Evolutionary conservation across 2,113 vertebrate genomes (phyloP).

Genomic region (Pithys albifrons): DNA sequence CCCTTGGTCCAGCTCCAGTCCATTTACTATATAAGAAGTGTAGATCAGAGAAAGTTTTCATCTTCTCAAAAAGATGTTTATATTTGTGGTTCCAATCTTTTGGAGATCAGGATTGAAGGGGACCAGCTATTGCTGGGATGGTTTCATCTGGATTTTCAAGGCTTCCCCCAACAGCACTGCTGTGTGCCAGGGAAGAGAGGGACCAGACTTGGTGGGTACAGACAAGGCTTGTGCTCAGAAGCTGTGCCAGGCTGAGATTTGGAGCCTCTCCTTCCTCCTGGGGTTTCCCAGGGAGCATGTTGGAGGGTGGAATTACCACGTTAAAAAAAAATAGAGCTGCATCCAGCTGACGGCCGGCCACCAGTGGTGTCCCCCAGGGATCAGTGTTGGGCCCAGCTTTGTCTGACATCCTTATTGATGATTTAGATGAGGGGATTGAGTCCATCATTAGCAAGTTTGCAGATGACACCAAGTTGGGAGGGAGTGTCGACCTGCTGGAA

Average conservation of each 20-base stretch:
- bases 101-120: neutral
- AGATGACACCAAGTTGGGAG: too few species aligned
- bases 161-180: neutral
- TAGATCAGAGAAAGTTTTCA: neutral
- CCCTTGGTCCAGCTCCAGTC: too few species aligned
- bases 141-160: neutral
- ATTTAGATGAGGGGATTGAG: too few species aligned
- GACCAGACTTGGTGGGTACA: neutral
- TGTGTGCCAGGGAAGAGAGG: neutral
- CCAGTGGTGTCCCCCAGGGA: too few species aligned
- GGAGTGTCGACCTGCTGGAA: too few species aligned
- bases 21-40: too few species aligned
- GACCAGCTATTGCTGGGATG: neutral
- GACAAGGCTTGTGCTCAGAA: fast-evolving
- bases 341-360: too few species aligned
- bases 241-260: neutral
- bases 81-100: neutral
- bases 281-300: fast-evolving
- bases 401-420: too few species aligned
- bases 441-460: too few species aligned
- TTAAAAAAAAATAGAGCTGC: neutral
- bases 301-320: neutral
- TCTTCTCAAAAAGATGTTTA: fast-evolving
- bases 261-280: fast-evolving
- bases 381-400: too few species aligned